These are phyloP conservation scores for Probaryconus sp. DNA, from an alignment of 1,140 invertebrate species.

Conservation along the genomic window DNA sequence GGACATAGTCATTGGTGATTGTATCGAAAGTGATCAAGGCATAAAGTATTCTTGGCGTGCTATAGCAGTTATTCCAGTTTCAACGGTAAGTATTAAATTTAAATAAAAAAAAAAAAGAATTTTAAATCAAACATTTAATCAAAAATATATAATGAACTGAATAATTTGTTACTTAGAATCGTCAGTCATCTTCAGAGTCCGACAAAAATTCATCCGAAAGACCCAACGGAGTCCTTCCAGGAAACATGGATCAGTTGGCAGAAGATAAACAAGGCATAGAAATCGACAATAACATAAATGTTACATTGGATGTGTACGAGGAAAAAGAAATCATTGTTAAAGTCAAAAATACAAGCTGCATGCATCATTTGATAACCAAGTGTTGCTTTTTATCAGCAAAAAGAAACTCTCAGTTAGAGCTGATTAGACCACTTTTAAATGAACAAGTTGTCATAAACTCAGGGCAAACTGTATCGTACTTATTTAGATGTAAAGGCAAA, in stretches of 20 bases:
- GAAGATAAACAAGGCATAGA: constrained; percentile 72
- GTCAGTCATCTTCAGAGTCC: no score
- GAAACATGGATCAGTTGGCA: constrained; percentile 51
- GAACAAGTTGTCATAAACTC: constrained; percentile 66
- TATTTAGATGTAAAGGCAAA: constrained; percentile 77
- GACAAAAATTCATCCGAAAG: constrained; percentile 9
- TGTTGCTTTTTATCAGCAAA: constrained; percentile 67
- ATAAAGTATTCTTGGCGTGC: constrained; percentile 80
- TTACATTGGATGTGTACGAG: constrained; percentile 71
- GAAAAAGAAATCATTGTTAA: constrained; percentile 64
- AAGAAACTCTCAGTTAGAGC: constrained; percentile 69
- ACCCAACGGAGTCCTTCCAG: constrained; percentile 8
- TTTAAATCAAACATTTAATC: no score
- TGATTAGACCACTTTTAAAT: constrained; percentile 63
- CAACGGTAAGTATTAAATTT: constrained; percentile 58
- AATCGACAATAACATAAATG: constrained; percentile 71
- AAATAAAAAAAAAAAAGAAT: no score
- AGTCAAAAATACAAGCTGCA: constrained; percentile 71
- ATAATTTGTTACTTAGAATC: no score
- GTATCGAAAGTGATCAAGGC: constrained; percentile 84
- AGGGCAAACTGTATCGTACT: constrained; percentile 65
- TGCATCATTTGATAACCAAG: constrained; percentile 58
- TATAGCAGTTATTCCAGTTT: constrained; percentile 76
- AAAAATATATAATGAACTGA: no score
- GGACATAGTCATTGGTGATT: constrained; percentile 81